Evolutionary conservation across 1,140 invertebrate species (phyloP).

Genomic region (Plectrocnemia conspersa): DNA sequence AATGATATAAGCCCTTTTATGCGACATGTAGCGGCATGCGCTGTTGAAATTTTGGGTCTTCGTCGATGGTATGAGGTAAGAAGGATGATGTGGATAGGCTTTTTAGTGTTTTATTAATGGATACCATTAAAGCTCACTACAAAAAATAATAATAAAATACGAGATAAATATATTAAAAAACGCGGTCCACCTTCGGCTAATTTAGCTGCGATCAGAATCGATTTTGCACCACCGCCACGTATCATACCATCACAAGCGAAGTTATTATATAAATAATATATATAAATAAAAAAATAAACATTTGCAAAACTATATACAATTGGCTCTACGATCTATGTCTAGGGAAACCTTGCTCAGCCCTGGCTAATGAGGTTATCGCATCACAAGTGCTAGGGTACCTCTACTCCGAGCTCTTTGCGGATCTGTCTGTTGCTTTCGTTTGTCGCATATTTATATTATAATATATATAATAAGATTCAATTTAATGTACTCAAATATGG

Average conservation of each 20-base stretch:
- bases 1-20: too few species aligned
- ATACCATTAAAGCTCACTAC: conserved; percentile 17
- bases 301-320: conserved; percentile 33
- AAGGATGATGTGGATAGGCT: conserved; percentile 1
- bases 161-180: too few species aligned
- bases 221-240: conserved; percentile 36
- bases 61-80: not conserved
- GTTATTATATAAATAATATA: conserved; percentile 22
- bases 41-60: too few species aligned
- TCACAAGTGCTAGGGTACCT: not conserved
- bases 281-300: conserved; percentile 16
- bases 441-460: too few species aligned
- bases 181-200: conserved; percentile 5
- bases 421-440: conserved; percentile 1
- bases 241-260: conserved; percentile 32
- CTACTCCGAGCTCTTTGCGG: not conserved
- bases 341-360: conserved; percentile 33
- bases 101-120: conserved; percentile 16
- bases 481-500: too few species aligned
- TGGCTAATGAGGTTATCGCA: conserved; percentile 15
- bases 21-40: too few species aligned
- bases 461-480: too few species aligned
- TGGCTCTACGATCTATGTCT: conserved; percentile 32
- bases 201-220: conserved; percentile 30
- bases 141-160: conserved; percentile 14